These are phyloP conservation scores for Triplophysa yarkandensis DNA, from an alignment of 2,797 vertebrate species.

Conservation along the genomic window DNA sequence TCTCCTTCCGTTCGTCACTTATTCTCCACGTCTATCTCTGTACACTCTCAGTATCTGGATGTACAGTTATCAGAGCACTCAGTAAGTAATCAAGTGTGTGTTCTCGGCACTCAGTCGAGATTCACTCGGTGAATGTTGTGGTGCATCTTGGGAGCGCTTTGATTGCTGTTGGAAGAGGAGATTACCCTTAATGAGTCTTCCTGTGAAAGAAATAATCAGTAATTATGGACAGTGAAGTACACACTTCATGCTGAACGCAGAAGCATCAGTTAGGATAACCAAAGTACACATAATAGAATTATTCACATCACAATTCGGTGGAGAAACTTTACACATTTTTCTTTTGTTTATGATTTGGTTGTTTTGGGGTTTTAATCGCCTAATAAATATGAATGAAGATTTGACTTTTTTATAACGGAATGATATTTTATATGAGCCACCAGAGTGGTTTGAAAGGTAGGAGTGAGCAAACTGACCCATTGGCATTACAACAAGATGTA, in stretches of 20 bases:
- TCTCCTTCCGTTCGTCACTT: not conserved
- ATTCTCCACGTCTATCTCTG: not conserved
- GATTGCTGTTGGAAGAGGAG: conserved; percentile 26
- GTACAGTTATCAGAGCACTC: conserved; percentile 22
- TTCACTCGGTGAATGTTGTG: conserved; percentile 11
- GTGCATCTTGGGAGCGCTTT: conserved; percentile 15
- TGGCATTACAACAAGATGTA: no score
- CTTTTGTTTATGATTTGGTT: not conserved
- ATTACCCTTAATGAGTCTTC: conserved; percentile 31
- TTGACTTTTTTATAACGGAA: no score
- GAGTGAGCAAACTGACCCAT: no score
- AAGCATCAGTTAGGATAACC: conserved; percentile 18
- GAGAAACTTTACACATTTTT: not conserved
- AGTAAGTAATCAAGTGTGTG: conserved; percentile 10
- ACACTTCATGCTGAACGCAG: conserved; percentile 8
- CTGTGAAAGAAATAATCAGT: conserved; percentile 31
- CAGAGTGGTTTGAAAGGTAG: no score
- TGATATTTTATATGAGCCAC: no score
- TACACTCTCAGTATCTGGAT: conserved; percentile 35
- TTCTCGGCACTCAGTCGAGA: conserved; percentile 3
- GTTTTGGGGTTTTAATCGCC: no score
- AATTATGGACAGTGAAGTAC: conserved; percentile 39
- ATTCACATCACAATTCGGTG: conserved; percentile 11
- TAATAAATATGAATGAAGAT: not conserved
- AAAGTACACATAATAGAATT: conserved; percentile 21